These are phyloP conservation scores for Astur gentilis DNA, from an alignment of 2,113 vertebrate genomes.

Conservation along the genomic window DNA sequence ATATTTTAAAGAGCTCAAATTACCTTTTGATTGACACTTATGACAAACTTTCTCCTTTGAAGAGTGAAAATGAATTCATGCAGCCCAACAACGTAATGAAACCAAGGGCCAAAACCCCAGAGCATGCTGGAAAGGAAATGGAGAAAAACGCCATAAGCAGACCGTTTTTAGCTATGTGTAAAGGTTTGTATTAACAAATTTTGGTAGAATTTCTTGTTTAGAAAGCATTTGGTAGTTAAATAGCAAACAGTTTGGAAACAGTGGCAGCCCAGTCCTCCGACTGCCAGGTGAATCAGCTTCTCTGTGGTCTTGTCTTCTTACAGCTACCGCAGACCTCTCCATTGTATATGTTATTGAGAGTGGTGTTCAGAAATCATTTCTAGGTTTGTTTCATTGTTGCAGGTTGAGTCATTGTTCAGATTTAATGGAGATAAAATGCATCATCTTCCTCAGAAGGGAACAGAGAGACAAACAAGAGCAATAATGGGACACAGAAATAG, in stretches of 20 bases:
- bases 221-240: background rate
- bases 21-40: background rate
- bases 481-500: background rate
- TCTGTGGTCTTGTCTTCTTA: background rate
- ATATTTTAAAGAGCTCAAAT: background rate
- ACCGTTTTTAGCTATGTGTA: background rate
- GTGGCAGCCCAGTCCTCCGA: background rate
- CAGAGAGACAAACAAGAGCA: background rate
- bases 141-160: background rate
- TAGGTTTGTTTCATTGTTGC: background rate
- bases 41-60: background rate
- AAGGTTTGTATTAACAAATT: background rate
- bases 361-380: background rate
- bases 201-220: background rate
- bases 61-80: background rate
- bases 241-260: background rate
- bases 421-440: background rate
- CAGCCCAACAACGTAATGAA: background rate
- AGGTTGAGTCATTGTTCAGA: background rate
- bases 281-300: background rate
- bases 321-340: background rate
- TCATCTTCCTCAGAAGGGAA: background rate
- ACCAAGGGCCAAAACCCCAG: background rate
- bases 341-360: background rate
- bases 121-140: background rate